Evolutionary conservation across 2,113 vertebrate genomes (phyloP).

Genomic region (Thermophis baileyi): DNA sequence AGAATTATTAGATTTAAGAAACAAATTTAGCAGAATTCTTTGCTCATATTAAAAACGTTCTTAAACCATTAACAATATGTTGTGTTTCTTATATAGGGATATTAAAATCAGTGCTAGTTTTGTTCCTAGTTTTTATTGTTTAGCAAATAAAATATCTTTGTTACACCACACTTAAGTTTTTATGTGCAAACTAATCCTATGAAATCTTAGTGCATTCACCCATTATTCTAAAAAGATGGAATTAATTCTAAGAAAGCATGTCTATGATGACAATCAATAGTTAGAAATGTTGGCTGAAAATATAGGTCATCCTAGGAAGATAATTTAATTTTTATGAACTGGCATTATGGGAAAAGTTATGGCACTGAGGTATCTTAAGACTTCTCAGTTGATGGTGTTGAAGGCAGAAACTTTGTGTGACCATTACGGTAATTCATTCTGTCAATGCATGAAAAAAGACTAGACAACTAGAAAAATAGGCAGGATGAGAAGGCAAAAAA

Average conservation of each 20-base stretch:
- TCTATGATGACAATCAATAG: background rate
- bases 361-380: background rate
- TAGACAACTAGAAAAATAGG: background rate
- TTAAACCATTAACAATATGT: background rate
- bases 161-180: background rate
- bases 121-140: background rate
- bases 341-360: background rate
- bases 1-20: background rate
- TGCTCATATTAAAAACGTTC: background rate
- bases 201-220: background rate
- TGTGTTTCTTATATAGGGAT: background rate
- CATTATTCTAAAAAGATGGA: background rate
- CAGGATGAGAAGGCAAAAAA: slow-evolving; percentile 4
- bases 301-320: background rate
- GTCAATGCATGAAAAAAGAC: background rate
- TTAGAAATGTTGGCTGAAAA: background rate
- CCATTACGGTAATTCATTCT: background rate
- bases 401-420: background rate
- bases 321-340: background rate
- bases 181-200: background rate
- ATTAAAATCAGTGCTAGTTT: background rate
- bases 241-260: background rate
- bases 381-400: slow-evolving; percentile 2
- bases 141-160: background rate
- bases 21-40: background rate